These are phyloP conservation scores for Mionectes macconnelli DNA, from an alignment of 2,113 vertebrate species.

Conservation along the genomic window DNA sequence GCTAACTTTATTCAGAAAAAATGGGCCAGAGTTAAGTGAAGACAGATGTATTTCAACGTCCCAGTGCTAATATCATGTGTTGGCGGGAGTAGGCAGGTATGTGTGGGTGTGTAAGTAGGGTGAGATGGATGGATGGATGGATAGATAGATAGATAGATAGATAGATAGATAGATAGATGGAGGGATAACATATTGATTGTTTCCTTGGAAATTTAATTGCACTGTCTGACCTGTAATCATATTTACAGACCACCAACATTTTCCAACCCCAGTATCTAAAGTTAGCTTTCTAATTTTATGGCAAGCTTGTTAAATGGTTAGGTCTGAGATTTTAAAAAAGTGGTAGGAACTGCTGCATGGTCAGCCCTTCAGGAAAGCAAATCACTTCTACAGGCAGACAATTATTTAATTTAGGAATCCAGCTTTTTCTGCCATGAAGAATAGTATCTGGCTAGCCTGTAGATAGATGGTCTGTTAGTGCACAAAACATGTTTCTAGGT, in stretches of 20 bases:
- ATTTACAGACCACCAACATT: not conserved
- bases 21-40: not conserved
- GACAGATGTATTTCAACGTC: not conserved
- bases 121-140: not conserved
- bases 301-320: not conserved
- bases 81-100: not conserved
- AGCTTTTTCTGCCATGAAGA: not conserved
- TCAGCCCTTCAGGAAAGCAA: not conserved
- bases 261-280: not conserved
- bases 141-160: not conserved
- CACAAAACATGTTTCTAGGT: not conserved
- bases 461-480: not conserved
- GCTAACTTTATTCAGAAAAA: not conserved
- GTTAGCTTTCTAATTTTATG: conserved; percentile 16
- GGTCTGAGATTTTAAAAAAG: not conserved
- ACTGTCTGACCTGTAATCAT: not conserved
- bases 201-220: conserved; percentile 3
- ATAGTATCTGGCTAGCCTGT: not conserved
- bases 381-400: not conserved
- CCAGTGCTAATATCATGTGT: not conserved
- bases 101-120: not conserved
- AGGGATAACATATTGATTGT: not conserved
- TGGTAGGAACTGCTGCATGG: not conserved
- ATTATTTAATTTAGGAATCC: not conserved
- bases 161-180: not conserved